A percentile compares a stretch with the other conserved stretches of the same genome.
Conservation (phyloP, 1,140 invertebrate species). For the Drosophila cardini region DNA sequence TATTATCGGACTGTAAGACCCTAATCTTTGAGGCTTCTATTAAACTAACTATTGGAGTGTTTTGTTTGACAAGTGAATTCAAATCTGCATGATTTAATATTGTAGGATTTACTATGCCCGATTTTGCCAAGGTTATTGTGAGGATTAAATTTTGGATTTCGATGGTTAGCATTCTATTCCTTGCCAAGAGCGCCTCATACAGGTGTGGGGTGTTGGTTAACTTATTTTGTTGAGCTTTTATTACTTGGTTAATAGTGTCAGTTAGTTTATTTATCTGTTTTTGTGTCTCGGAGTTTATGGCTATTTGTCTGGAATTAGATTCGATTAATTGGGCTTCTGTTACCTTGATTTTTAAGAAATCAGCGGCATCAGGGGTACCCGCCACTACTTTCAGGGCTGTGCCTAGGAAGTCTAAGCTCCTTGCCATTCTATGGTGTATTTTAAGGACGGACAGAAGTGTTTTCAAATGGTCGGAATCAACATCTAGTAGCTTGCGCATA, state of each 20-base stretch:
- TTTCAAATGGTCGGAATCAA: conserved; percentile 1
- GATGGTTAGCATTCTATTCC: too few species aligned
- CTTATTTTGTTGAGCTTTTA: background rate
- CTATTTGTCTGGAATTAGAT: too few species aligned
- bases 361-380: background rate
- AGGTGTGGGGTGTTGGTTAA: background rate
- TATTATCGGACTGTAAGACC: too few species aligned
- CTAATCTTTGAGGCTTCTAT: conserved; percentile 6
- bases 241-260: background rate
- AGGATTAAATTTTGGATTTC: too few species aligned
- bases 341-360: conserved; percentile 3
- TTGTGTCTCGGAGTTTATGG: background rate
- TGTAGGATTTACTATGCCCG: too few species aligned
- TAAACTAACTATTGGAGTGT: conserved; percentile 4
- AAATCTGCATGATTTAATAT: conserved; percentile 11
- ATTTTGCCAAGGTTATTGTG: too few species aligned
- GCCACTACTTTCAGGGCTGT: conserved; percentile 1
- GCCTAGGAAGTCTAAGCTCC: conserved; percentile 9
- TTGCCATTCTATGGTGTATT: background rate
- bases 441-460: conserved; percentile 6
- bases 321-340: background rate
- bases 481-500: conserved; percentile 24
- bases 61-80: background rate
- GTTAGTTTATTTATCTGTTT: background rate
- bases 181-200: too few species aligned